These are phyloP conservation scores for Ditylenchus weischeri DNA, from an alignment of 2,888 invertebrate genomes.

Conservation along the genomic window DNA sequence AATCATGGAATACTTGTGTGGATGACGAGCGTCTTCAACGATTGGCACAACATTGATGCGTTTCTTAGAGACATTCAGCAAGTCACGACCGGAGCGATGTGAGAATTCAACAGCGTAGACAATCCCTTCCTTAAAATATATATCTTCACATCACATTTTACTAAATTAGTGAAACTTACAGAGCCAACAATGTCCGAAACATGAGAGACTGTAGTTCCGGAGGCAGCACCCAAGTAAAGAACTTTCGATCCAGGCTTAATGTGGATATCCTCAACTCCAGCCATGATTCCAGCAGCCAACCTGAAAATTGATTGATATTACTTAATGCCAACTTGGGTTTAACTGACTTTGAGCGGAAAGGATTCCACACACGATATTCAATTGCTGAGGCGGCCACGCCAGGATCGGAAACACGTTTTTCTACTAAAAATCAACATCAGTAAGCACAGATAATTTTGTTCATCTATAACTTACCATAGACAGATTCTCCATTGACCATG, in stretches of 20 bases:
- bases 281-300: slow-evolving; percentile 92
- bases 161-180: slow-evolving; percentile 71
- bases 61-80: slow-evolving; percentile 94
- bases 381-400: slow-evolving; percentile 66
- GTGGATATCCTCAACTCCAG: slow-evolving; percentile 92
- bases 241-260: slow-evolving; percentile 92
- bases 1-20: slow-evolving; percentile 97
- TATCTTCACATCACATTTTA: no score
- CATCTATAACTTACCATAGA: slow-evolving; percentile 80
- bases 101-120: slow-evolving; percentile 99
- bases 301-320: no score
- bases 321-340: no score
- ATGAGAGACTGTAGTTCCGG: slow-evolving; percentile 97
- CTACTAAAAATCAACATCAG: slow-evolving; percentile 63
- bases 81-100: slow-evolving; percentile 87
- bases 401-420: slow-evolving; percentile 79
- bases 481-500: slow-evolving; percentile 91
- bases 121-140: slow-evolving; percentile 76
- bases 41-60: slow-evolving; percentile 97
- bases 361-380: slow-evolving; percentile 99
- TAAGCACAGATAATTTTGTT: no score
- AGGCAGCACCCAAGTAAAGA: slow-evolving; percentile 92
- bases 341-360: slow-evolving; percentile 94
- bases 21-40: slow-evolving; percentile 97
- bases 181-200: slow-evolving; percentile 87